A percentile compares a stretch with the other conserved stretches of the same genome.
phyloP scores from a whole-genome alignment of 2,888 invertebrate genomes.

The Cephus pygmeus region DNA sequence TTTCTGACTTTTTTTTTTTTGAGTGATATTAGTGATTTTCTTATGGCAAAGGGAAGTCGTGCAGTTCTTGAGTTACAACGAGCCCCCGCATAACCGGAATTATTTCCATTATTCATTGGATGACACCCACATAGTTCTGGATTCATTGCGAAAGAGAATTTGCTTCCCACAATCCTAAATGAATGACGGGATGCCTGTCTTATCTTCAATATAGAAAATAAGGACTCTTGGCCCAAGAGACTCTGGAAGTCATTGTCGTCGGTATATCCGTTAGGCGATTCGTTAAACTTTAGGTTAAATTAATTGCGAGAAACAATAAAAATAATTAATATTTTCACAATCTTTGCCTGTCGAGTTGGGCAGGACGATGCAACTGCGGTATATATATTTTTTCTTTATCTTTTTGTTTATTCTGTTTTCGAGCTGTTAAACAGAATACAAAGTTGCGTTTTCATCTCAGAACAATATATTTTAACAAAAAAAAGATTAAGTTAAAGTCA shows the following conservation, averaged over 20 bases:
- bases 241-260: background rate
- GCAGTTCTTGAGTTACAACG: background rate
- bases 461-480: background rate
- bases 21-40: background rate
- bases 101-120: background rate
- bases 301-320: background rate
- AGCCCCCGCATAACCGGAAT: background rate
- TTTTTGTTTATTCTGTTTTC: background rate
- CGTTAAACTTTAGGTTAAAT: background rate
- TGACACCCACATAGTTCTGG: background rate
- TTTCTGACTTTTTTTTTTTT: background rate
- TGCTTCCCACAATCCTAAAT: background rate
- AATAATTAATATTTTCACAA: background rate
- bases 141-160: background rate
- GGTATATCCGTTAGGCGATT: background rate
- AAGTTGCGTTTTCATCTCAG: background rate
- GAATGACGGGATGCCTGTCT: background rate
- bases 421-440: background rate
- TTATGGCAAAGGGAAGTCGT: background rate
- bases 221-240: background rate
- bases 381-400: background rate
- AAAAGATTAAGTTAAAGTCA: background rate
- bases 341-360: background rate
- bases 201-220: background rate
- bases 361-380: background rate